Base-by-base conservation (phyloP, 2,888 invertebrate species). In the Eupithecia abbreviata region DNA sequence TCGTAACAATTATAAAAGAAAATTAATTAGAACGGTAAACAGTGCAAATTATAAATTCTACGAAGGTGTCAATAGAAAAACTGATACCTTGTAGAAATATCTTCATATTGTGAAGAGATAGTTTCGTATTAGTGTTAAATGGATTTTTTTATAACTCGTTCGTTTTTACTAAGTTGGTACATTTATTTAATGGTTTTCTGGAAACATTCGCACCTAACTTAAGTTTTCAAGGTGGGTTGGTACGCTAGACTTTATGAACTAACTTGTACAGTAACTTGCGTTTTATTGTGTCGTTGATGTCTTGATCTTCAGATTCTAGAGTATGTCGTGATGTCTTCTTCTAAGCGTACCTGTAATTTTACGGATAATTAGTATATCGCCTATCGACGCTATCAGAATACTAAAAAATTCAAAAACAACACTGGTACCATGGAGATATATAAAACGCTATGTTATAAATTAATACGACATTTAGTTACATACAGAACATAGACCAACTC, bases 331-430 rank as follows among this genome's bases (percentile, higher is more conserved):
- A 76, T 86, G 86, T 88, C 85, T 87, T 88, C 85, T 87, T 88
- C 92, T 93, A 94, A 83, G 91, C 94, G 89, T 93, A 94, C 90
- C 94, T 94, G 93, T 0, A 78, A 78, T 72, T 30, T 18, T 45
- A 69, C 30, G 12, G 47, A 69, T 18, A 84, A 82, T 69, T 47
- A 69, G 69, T 69, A 47, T 69, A 45, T 47, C 67, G n/a, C 67
- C 42, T 4, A 41, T 15, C 2, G 43, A 68, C 67, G 42, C 9
- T 42, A 41, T 9, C 58, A 30, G 12, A 68, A 45, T 12, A 69
- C 2, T 1, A 45, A 49, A 47, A 69, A 18, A 30, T 12, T 2
- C 0, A 69, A 47, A 47, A 69, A 69, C 43, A 15, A 47, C 12
- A 90, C 92, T 92, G 92, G 92, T 91, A 92, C 91, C 92, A 82